phyloP scores from a whole-genome alignment of 1,140 invertebrate genomes.

The Drosophila biarmipes region DNA sequence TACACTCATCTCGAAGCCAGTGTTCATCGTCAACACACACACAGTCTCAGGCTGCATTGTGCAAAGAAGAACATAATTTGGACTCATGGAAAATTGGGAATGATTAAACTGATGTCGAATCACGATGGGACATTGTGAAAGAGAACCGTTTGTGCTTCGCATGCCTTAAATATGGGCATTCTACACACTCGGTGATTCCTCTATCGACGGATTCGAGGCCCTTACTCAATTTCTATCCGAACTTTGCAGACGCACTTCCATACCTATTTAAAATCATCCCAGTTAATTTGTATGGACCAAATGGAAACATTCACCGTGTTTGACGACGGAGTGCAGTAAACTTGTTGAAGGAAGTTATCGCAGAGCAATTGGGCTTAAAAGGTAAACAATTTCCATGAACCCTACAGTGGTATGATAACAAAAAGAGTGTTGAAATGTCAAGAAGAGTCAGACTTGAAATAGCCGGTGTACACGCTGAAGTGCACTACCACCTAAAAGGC shows the following conservation, averaged over 20 bases:
- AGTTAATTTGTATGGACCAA: conserved; percentile 4
- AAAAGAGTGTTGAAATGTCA: neutral
- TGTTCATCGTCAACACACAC: neutral
- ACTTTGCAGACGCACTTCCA: no score
- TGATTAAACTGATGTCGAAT: no score
- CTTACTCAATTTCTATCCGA: no score
- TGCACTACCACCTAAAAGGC: neutral
- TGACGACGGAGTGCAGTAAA: neutral
- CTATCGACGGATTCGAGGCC: no score
- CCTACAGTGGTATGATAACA: neutral
- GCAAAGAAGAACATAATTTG: no score
- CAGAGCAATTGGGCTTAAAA: neutral
- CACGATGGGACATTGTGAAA: neutral
- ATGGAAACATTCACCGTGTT: neutral
- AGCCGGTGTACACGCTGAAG: neutral
- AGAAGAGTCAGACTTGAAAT: neutral
- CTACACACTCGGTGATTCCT: no score
- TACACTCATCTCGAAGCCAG: neutral
- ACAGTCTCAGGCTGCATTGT: no score
- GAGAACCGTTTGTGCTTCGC: conserved; percentile 2
- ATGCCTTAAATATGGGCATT: no score
- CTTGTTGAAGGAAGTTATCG: neutral
- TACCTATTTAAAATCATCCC: neutral
- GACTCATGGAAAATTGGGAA: no score
- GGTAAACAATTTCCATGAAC: neutral